Evolutionary conservation across 2,888 invertebrate species (phyloP), one percentile per base, ranked within the genome.

Genomic region (Cheilosia vulpina): DNA sequence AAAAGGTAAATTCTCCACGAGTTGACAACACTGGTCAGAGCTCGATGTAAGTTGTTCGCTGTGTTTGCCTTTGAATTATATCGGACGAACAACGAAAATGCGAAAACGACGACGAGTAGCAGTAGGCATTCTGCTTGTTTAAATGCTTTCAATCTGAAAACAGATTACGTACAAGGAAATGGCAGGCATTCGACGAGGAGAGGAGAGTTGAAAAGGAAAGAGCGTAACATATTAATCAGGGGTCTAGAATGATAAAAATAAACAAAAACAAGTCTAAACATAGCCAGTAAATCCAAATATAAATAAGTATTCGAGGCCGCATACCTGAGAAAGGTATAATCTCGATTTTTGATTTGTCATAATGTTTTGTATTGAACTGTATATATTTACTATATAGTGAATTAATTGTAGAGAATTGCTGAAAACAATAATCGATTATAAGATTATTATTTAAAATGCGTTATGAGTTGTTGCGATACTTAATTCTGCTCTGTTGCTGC

Each of bases 81-180:
- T 17, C 4, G 17, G 34, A 57, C 27, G 38, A 45, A 17, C 9
- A 43, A 43, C 27, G 17, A 5, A 17, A 34, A 47, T 3, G 13
- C 7, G 34, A 63, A 47, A 45, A 47, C 15, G 24, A 15, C 31
- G 7, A 52, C n/a, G n/a, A 13, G 11, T 31, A 55, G 9, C 31
- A 31, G 31, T 7, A 1, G 6, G 9, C 1, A 31, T 5, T 31
- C 34, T 2, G 17, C 11, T 31, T 6, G 31, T 31, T 11, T 27
- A 11, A 50, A 66, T 58, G 57, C 50, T 50, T 75, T 65, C 58
- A 65, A 75, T 75, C 75, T 57, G 27, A 27, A 66, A 75, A 75
- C 57, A 75, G 65, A 75, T 75, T 58, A 38, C 4, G 11, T 4
- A 75, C 19, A 58, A 66, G 75, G 65, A 75, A 75, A 66, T 66